A percentile compares a stretch with the other conserved stretches of the same genome.
Evolutionary conservation across 1,140 invertebrate species (phyloP).

Genomic region (Caenorhabditis inopinata): DNA sequence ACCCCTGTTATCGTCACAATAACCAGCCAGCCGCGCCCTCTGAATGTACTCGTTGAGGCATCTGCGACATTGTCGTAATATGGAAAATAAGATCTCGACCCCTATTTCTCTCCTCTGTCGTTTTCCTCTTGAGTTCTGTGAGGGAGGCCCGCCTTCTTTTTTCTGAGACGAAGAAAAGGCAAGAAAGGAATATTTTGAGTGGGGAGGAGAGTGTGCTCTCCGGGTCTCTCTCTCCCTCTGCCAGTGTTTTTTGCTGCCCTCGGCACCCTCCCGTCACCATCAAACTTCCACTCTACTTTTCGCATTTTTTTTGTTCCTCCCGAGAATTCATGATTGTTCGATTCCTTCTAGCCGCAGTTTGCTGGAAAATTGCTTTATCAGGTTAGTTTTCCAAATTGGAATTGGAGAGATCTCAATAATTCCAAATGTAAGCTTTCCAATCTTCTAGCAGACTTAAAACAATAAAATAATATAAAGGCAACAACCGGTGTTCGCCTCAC

Average conservation of each 20-base stretch:
- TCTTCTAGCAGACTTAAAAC: too few relatives aligned
- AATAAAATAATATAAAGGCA: too few relatives aligned
- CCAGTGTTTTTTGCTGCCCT: slow-evolving; percentile 14
- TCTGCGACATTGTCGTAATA: not conserved
- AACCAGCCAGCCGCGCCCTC: not conserved
- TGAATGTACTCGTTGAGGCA: not conserved
- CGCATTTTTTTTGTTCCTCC: not conserved
- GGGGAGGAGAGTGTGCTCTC: not conserved
- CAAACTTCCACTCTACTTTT: not conserved
- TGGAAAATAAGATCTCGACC: slow-evolving; percentile 7
- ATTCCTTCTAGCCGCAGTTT: not conserved
- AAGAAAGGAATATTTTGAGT: slow-evolving; percentile 19
- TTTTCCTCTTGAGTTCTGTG: not conserved
- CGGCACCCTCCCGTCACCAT: not conserved
- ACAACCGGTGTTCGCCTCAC: too few relatives aligned
- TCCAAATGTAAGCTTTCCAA: too few relatives aligned
- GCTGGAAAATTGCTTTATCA: not conserved
- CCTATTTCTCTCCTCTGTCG: not conserved
- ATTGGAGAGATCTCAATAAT: too few relatives aligned
- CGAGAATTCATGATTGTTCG: not conserved
- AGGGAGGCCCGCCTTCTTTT: not conserved
- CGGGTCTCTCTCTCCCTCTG: not conserved
- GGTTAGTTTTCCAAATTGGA: not conserved
- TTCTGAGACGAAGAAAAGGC: not conserved
- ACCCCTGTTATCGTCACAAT: not conserved